Conservation (phyloP, 1,140 invertebrate genomes). For the Drosophila neocordata region DNA sequence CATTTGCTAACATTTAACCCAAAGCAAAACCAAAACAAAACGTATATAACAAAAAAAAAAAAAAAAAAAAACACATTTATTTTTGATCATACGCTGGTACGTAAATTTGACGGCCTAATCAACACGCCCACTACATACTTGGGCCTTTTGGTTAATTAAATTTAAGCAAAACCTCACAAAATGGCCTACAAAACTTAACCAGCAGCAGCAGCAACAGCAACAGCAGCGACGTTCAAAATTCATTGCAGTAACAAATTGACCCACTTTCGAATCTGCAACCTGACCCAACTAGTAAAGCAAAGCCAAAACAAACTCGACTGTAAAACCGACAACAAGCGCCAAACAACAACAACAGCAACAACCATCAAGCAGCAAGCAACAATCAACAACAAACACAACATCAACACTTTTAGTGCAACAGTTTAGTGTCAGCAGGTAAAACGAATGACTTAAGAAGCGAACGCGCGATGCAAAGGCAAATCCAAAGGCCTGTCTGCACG, state of each 20-base stretch:
- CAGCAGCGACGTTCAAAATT: slow-evolving; percentile 56
- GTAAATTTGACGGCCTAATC: slow-evolving; percentile 8
- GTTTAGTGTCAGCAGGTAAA: slow-evolving; percentile 77
- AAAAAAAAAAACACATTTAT: too few species aligned
- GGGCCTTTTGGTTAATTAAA: slow-evolving; percentile 66
- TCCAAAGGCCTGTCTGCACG: slow-evolving; percentile 49
- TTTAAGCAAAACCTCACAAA: slow-evolving; percentile 44
- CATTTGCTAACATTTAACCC: slow-evolving; percentile 60
- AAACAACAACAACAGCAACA: slow-evolving; percentile 68
- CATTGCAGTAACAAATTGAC: slow-evolving; percentile 80
- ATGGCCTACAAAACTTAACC: slow-evolving; percentile 18
- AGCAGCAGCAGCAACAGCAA: slow-evolving; percentile 36
- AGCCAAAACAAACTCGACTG: slow-evolving; percentile 69
- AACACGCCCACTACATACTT: slow-evolving; percentile 42
- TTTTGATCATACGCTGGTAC: background rate
- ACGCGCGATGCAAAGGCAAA: slow-evolving; percentile 55
- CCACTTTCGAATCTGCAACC: slow-evolving; percentile 81
- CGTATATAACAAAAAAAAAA: background rate
- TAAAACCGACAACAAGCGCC: slow-evolving; percentile 71
- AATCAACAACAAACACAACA: slow-evolving; percentile 39
- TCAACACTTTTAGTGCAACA: slow-evolving; percentile 77
- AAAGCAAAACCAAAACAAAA: slow-evolving; percentile 26
- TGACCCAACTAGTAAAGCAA: slow-evolving; percentile 70
- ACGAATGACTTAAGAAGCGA: slow-evolving; percentile 79
- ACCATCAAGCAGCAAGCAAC: slow-evolving; percentile 45